A percentile compares a stretch with the other conserved stretches of the same genome.
phyloP scores from a whole-genome alignment of 2,113 vertebrate species.

The Aptenodytes patagonicus region DNA sequence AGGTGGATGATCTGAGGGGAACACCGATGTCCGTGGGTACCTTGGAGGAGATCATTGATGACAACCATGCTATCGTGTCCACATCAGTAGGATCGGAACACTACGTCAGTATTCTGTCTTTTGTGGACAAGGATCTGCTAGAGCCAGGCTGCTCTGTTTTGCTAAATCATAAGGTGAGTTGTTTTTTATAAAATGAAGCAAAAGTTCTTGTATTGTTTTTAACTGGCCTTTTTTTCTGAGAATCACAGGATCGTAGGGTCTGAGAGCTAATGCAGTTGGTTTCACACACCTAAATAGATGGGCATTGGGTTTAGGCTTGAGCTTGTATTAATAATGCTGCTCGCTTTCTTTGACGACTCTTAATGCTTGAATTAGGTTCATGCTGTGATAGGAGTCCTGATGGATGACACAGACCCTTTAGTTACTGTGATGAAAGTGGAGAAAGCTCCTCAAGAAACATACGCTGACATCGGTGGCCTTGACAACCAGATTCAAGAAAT shows the following conservation, averaged over 20 bases:
- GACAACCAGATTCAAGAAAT: conserved; percentile 99
- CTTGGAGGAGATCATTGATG: conserved; percentile 97
- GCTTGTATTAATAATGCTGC: neutral
- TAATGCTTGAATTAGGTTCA: conserved; percentile 82
- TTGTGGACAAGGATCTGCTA: conserved; percentile 96
- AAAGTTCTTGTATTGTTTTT: neutral
- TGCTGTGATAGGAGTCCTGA: conserved; percentile 95
- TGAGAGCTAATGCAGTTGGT: neutral
- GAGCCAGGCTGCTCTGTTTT: conserved; percentile 97
- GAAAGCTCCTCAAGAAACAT: conserved; percentile 97
- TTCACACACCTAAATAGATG: neutral
- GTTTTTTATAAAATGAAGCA: neutral
- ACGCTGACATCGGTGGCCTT: conserved; percentile 94
- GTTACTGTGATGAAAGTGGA: conserved; percentile 99
- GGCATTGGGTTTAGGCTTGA: neutral
- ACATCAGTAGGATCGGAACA: conserved; percentile 97
- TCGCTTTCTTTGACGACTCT: neutral
- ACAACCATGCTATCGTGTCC: conserved; percentile 97
- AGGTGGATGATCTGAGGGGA: conserved; percentile 95
- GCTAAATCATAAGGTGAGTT: conserved; percentile 93
- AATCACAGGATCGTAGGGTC: neutral
- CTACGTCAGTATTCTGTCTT: conserved; percentile 97
- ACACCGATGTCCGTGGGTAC: conserved; percentile 98
- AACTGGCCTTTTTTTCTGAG: neutral
- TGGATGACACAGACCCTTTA: conserved; percentile 96